phyloP scores from a whole-genome alignment of 2,888 invertebrate genomes.

The Cryptocephalus moraei region DNA sequence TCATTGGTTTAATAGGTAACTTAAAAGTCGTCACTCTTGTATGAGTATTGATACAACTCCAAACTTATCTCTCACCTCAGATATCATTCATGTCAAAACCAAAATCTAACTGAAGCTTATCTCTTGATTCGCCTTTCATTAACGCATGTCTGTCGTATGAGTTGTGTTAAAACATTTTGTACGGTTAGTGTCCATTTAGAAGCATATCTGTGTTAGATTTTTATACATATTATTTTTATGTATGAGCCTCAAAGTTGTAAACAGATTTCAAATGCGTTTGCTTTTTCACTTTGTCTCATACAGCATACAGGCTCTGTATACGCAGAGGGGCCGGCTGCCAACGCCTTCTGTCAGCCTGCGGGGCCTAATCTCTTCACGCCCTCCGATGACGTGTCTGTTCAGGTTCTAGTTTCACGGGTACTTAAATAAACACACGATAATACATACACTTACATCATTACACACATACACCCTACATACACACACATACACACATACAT shows the following conservation, averaged over 20 bases:
- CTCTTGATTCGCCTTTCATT: background rate
- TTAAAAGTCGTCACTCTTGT: too few relatives aligned
- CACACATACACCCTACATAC: constrained; percentile 20
- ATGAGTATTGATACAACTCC: background rate
- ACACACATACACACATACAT: constrained; percentile 12
- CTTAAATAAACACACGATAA: constrained; percentile 34
- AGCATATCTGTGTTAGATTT: constrained; percentile 1
- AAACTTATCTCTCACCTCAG: too few relatives aligned
- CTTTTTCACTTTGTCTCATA: constrained; percentile 37
- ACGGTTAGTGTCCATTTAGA: constrained; percentile 15
- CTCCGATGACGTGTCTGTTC: constrained; percentile 36
- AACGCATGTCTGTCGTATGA: constrained; percentile 3
- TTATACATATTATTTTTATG: constrained; percentile 6
- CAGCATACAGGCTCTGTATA: constrained; percentile 42
- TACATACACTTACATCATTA: constrained; percentile 15
- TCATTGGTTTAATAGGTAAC: too few relatives aligned
- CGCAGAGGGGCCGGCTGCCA: constrained; percentile 42
- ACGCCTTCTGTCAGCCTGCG: constrained; percentile 41
- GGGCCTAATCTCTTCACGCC: constrained; percentile 40
- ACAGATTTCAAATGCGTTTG: constrained; percentile 31
- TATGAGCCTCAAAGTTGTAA: constrained; percentile 27
- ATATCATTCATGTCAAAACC: constrained; percentile 1
- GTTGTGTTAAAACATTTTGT: constrained; percentile 32
- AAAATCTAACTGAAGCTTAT: too few relatives aligned
- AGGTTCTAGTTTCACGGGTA: constrained; percentile 42